Evolutionary conservation across 2,113 vertebrate species (phyloP).

Genomic region (Todiramphus chloris): DNA sequence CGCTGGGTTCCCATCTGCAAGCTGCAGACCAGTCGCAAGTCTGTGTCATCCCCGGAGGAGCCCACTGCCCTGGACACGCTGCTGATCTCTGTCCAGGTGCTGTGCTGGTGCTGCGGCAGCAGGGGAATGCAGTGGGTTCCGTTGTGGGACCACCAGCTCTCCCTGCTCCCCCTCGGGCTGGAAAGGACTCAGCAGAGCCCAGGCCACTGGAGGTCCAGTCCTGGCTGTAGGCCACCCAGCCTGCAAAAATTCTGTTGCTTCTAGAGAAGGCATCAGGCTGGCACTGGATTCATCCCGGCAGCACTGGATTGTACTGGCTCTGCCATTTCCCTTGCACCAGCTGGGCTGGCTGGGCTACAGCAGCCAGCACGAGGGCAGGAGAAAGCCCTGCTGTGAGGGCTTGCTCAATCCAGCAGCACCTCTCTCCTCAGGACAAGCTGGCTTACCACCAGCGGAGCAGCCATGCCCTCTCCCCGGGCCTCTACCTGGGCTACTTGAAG

Average conservation of each 20-base stretch:
- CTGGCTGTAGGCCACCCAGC: background rate
- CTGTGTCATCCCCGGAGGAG: slow-evolving; percentile 85
- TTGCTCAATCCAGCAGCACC: background rate
- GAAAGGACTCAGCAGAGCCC: background rate
- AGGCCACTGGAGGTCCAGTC: background rate
- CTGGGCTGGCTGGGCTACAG: rapidly evolving
- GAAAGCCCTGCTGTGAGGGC: rapidly evolving
- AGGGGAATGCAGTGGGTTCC: background rate
- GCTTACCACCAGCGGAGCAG: slow-evolving; percentile 85
- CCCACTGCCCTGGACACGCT: slow-evolving; percentile 86
- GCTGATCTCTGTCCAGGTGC: slow-evolving; percentile 85
- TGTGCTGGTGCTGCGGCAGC: rapidly evolving
- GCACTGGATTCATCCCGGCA: background rate
- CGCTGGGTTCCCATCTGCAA: slow-evolving; percentile 86
- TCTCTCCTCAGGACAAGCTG: slow-evolving; percentile 83
- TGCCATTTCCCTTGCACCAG: rapidly evolving
- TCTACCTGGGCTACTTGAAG: slow-evolving; percentile 92
- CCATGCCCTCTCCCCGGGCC: slow-evolving; percentile 80
- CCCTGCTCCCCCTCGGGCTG: background rate
- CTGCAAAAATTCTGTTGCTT: background rate
- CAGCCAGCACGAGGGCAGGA: background rate
- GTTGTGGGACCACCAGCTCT: background rate
- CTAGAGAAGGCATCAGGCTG: background rate
- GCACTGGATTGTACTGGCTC: rapidly evolving
- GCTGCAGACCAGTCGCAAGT: slow-evolving; percentile 88